Evolutionary conservation across 2,113 vertebrate genomes (phyloP).

Genomic region (Anarhynchus alexandrinus): DNA sequence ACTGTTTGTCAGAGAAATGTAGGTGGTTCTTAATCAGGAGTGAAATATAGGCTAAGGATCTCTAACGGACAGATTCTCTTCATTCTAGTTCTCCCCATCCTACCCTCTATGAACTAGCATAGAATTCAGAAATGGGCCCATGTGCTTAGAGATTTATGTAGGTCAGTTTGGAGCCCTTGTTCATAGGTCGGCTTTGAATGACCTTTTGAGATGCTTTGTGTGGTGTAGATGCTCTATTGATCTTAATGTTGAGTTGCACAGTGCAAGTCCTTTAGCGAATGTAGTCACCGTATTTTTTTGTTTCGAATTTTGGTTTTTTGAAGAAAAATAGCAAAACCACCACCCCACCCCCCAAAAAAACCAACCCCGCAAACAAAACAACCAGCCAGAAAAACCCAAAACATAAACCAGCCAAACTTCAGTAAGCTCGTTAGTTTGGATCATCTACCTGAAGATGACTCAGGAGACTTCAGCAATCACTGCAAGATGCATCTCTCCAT

Average conservation of each 20-base stretch:
- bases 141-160: background rate
- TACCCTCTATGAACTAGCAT: accelerated
- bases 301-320: background rate
- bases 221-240: background rate
- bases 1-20: background rate
- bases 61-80: accelerated
- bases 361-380: background rate
- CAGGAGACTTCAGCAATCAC: background rate
- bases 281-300: background rate
- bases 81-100: background rate
- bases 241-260: background rate
- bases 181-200: background rate
- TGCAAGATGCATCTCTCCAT: background rate
- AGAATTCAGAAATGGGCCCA: background rate
- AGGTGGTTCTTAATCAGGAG: background rate
- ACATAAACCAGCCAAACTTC: background rate
- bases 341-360: background rate
- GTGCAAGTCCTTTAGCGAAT: background rate
- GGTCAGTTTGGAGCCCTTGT: background rate
- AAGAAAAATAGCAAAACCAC: background rate
- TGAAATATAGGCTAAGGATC: background rate
- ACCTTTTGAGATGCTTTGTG: background rate
- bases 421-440: background rate
- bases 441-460: background rate
- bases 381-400: background rate